Evolutionary conservation across 2,888 invertebrate species (phyloP), one percentile per base, ranked within the genome.

Genomic region (Aelia acuminata): DNA sequence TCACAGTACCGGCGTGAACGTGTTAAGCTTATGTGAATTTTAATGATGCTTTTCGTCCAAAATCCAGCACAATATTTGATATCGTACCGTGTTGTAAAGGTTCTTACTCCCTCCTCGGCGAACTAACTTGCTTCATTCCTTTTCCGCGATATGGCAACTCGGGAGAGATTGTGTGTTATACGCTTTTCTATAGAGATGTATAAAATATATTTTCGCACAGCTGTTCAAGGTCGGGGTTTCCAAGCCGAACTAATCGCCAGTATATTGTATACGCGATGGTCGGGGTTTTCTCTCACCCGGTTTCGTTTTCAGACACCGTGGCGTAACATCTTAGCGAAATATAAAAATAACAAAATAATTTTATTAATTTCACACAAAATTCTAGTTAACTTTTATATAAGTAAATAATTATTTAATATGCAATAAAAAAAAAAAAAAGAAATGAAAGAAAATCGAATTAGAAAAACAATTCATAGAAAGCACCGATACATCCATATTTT

Each of bases 131-230:
- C 63, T 35, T 18, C 63, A 70, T 35, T 70, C 13, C 35, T 31
- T n/a, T 3, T 31, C 31, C 31, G 35, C 2, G 31, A 35, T 70
- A 26, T 70, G 31, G 63, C 63, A 70, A 70, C 63, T 70, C 35
- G 35, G 31, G 26, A 70, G 63, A 35, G 18, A 70, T 70, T 70
- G 63, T 70, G 63, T 31, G 63, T 35, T 70, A 35, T 35, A 70
- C 63, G 63, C 31, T 70, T 70, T 70, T 70, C 63, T 70, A 70
- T 35, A 70, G 63, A 70, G 63, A 70, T 70, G 5, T 70, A 20
- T 70, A 70, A 70, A 70, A 70, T 70, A 70, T 35, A 57, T 57
- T 57, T 57, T 35, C 20, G 35, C 35, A 35, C 63, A 70, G 35
- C 18, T 18, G 18, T 8, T 70, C 31, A 70, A 35, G 63, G 63